Evolutionary conservation across 92 coral and sea anemone genomes (phyloP).

Genomic region (Phenganax stokvisi): DNA sequence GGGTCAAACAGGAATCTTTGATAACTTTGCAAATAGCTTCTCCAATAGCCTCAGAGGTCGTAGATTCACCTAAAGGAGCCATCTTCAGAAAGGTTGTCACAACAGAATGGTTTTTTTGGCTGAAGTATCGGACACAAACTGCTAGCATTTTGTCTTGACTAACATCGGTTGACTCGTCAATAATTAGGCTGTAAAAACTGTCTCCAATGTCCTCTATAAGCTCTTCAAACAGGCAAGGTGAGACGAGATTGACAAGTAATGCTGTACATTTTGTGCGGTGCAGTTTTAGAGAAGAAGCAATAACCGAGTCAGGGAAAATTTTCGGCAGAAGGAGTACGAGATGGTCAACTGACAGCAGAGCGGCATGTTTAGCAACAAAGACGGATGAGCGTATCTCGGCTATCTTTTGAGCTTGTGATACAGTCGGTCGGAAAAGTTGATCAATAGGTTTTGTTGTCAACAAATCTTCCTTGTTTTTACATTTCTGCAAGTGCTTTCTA

Average conservation of each 20-base stretch:
- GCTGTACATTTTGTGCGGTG: conserved; percentile 17
- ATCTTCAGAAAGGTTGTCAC: conserved; percentile 25
- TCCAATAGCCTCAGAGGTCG: conserved; percentile 15
- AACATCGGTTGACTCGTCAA: conserved; percentile 4
- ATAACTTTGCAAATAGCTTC: conserved; percentile 18
- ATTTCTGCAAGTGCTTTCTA: conserved; percentile 6
- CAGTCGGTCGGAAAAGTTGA: conserved; percentile 1
- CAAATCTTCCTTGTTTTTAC: conserved; percentile 9
- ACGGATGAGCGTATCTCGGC: conserved; percentile 12
- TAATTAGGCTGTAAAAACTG: background rate
- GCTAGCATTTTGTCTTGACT: conserved; percentile 13
- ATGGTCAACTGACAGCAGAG: conserved; percentile 22
- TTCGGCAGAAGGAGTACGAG: conserved; percentile 9
- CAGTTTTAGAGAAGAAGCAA: conserved; percentile 8
- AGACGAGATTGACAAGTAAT: background rate
- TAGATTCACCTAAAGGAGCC: conserved; percentile 17
- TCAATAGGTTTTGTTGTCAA: conserved; percentile 16
- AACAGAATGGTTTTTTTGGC: background rate
- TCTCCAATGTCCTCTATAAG: conserved; percentile 13
- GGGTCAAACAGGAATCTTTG: conserved; percentile 18
- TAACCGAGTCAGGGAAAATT: conserved; percentile 13
- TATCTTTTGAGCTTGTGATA: conserved; percentile 23
- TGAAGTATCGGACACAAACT: conserved; percentile 4
- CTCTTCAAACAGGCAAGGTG: conserved; percentile 16
- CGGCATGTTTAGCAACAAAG: conserved; percentile 11